A percentile compares a stretch with the other conserved stretches of the same genome.
phyloP scores from a whole-genome alignment of 2,888 invertebrate genomes.

The Phortica magna region DNA sequence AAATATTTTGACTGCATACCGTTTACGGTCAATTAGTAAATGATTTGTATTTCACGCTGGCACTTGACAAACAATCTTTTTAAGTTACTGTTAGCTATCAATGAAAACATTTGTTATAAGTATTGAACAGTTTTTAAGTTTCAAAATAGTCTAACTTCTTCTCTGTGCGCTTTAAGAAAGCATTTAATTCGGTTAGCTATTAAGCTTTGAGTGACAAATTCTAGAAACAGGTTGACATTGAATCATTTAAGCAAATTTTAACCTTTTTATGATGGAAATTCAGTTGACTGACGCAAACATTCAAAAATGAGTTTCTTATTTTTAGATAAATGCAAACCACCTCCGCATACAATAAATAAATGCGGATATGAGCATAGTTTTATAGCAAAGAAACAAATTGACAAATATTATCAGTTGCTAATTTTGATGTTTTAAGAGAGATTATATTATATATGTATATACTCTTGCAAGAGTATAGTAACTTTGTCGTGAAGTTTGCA shows the following conservation, averaged over 20 bases:
- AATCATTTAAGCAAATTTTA: constrained; percentile 19
- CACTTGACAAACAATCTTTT: background rate
- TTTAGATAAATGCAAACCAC: constrained; percentile 1
- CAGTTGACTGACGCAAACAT: constrained; percentile 9
- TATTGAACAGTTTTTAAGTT: no score
- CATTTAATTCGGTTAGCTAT: background rate
- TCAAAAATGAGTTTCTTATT: background rate
- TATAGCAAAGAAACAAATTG: background rate
- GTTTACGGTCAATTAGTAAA: constrained; percentile 3
- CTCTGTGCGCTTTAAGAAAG: background rate
- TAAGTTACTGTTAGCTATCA: background rate
- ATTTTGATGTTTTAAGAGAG: background rate
- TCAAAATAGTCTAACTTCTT: background rate
- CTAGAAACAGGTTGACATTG: background rate
- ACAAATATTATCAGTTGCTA: background rate
- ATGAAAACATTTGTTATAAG: background rate
- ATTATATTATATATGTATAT: no score
- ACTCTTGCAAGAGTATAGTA: no score
- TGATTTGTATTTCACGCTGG: constrained; percentile 19
- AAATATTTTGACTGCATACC: background rate
- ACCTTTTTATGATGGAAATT: constrained; percentile 8
- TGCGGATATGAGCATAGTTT: background rate
- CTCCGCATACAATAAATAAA: background rate
- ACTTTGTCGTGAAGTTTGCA: no score
- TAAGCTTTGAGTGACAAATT: constrained; percentile 1